Conservation (phyloP, 1,140 invertebrate genomes). For the Liolophura sinensis region DNA sequence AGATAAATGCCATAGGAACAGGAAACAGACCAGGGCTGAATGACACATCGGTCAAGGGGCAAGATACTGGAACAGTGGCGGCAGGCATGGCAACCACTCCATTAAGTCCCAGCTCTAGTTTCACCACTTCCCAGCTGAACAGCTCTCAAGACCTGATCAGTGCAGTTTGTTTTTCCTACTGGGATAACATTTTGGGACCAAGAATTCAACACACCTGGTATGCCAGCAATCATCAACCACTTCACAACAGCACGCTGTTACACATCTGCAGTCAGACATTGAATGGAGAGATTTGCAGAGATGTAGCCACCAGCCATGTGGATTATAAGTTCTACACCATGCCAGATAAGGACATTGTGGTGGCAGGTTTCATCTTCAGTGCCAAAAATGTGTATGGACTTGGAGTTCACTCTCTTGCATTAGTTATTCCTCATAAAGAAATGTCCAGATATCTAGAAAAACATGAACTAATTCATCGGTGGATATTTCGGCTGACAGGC, state of each 20-base stretch:
- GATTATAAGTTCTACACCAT: slow-evolving; percentile 44
- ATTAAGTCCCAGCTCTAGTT: slow-evolving; percentile 39
- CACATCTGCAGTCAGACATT: slow-evolving; percentile 40
- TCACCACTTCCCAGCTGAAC: slow-evolving; percentile 28
- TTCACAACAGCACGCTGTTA: slow-evolving; percentile 22
- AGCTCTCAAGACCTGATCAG: slow-evolving; percentile 30
- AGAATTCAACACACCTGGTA: slow-evolving; percentile 44
- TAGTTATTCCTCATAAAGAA: slow-evolving; percentile 38
- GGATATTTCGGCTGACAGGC: slow-evolving; percentile 36
- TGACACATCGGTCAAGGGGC: neutral
- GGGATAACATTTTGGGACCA: slow-evolving; percentile 52
- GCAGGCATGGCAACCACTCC: slow-evolving; percentile 17
- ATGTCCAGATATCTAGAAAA: slow-evolving; percentile 30
- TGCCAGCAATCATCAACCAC: slow-evolving; percentile 18
- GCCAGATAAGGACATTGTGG: slow-evolving; percentile 32
- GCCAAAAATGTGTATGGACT: slow-evolving; percentile 29
- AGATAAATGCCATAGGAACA: too few relatives aligned
- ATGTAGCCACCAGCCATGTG: slow-evolving; percentile 30
- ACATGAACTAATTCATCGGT: slow-evolving; percentile 30
- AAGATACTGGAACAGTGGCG: neutral
- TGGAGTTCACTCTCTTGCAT: slow-evolving; percentile 37
- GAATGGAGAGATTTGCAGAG: slow-evolving; percentile 45
- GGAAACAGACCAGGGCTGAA: neutral
- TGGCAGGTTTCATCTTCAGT: slow-evolving; percentile 44
- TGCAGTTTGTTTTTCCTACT: slow-evolving; percentile 38